Evolutionary conservation across 2,113 vertebrate species (phyloP).

Genomic region (Suricata suricatta): DNA sequence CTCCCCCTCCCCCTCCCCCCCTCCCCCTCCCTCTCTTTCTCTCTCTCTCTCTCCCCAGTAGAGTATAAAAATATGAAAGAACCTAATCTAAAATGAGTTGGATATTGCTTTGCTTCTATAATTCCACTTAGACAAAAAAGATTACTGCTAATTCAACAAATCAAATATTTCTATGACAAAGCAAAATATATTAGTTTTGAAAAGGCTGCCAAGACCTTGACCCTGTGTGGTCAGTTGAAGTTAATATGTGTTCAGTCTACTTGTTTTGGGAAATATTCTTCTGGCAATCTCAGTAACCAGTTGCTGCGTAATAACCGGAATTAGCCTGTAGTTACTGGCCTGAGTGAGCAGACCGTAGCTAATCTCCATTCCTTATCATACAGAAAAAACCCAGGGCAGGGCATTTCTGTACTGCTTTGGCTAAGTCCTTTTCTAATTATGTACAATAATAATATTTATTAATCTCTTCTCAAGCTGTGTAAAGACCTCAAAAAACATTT

Average conservation of each 20-base stretch:
- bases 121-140: slow-evolving; percentile 7
- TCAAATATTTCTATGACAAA: slow-evolving; percentile 20
- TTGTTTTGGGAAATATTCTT: neutral
- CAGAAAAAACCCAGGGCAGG: neutral
- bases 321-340: neutral
- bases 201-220: neutral
- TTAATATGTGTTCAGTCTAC: neutral
- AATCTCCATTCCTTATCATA: neutral
- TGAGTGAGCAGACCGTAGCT: neutral
- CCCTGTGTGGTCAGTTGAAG: neutral
- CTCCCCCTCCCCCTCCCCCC: neutral
- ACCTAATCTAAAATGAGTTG: slow-evolving; percentile 22
- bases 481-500: neutral
- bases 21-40: neutral
- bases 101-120: slow-evolving; percentile 44
- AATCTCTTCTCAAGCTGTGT: neutral
- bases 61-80: neutral
- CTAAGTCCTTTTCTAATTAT: neutral
- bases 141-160: slow-evolving; percentile 27
- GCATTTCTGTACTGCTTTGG: neutral
- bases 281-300: neutral
- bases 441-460: neutral
- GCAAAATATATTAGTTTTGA: neutral
- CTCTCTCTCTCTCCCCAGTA: neutral
- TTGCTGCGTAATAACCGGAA: neutral